These are phyloP conservation scores for Anhinga anhinga DNA, from an alignment of 2,113 vertebrate species.

Conservation along the genomic window DNA sequence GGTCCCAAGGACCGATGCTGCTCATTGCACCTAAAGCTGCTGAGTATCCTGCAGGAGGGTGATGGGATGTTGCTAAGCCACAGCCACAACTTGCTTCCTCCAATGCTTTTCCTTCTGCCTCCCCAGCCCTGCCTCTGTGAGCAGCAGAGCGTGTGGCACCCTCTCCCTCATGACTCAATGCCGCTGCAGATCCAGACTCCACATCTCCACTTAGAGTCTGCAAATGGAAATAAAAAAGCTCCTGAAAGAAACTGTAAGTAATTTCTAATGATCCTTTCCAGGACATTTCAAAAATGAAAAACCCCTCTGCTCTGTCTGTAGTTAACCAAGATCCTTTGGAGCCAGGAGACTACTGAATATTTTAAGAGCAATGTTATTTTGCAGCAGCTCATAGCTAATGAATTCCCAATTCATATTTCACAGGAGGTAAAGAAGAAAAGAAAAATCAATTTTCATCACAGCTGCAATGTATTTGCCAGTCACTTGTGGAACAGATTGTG, in stretches of 20 bases:
- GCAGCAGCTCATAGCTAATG: slow-evolving; percentile 27
- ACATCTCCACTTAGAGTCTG: background rate
- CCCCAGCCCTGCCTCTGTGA: background rate
- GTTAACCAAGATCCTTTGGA: slow-evolving; percentile 25
- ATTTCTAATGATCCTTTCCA: background rate
- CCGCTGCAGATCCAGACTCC: background rate
- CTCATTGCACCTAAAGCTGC: background rate
- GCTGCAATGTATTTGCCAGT: slow-evolving; percentile 14
- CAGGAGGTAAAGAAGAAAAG: slow-evolving; percentile 2
- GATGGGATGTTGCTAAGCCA: background rate
- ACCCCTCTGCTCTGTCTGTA: background rate
- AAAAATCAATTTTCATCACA: slow-evolving; percentile 23
- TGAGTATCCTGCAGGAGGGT: background rate
- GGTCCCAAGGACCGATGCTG: background rate
- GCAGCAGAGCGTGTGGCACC: background rate
- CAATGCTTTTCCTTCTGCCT: background rate
- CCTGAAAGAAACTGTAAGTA: background rate
- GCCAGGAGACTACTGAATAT: background rate
- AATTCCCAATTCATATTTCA: slow-evolving; percentile 35
- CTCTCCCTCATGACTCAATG: background rate
- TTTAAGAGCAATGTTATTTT: slow-evolving; percentile 2
- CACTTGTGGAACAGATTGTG: background rate
- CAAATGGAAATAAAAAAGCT: background rate
- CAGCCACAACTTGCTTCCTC: background rate
- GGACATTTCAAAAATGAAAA: background rate